These are phyloP conservation scores for Criorhina ranunculi DNA, from an alignment of 2,888 invertebrate genomes.

Conservation along the genomic window DNA sequence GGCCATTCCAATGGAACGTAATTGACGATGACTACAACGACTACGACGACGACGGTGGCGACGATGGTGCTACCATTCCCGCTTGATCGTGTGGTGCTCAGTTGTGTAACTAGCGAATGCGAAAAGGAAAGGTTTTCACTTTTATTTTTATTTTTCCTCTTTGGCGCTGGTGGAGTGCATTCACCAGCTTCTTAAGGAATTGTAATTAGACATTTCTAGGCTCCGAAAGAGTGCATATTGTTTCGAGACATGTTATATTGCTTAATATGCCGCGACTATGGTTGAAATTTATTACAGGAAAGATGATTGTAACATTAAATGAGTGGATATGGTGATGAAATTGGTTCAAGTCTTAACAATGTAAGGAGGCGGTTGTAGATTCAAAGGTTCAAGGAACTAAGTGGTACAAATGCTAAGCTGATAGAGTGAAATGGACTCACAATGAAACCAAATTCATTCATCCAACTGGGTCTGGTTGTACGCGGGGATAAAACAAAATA, in stretches of 20 bases:
- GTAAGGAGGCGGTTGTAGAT: not conserved
- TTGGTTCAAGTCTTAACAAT: not conserved
- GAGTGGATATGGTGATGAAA: conserved; percentile 10
- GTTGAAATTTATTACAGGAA: conserved; percentile 29
- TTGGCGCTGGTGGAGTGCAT: conserved; percentile 1
- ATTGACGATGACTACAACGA: conserved; percentile 29
- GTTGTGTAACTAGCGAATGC: conserved; percentile 39
- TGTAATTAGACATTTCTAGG: conserved; percentile 50
- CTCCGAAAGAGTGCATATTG: conserved; percentile 32
- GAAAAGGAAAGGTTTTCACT: conserved; percentile 73
- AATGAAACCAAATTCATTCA: too few species aligned
- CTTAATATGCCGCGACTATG: conserved; percentile 32
- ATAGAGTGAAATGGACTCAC: too few species aligned
- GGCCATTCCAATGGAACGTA: conserved; percentile 45
- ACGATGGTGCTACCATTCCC: conserved; percentile 56
- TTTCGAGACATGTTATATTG: conserved; percentile 2
- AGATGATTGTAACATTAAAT: not conserved
- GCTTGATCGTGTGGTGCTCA: conserved; percentile 25
- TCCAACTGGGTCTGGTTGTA: too few species aligned
- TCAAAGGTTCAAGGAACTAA: too few species aligned
- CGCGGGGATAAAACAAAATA: too few species aligned
- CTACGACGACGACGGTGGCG: conserved; percentile 18
- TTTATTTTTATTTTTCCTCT: conserved; percentile 40
- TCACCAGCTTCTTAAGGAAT: conserved; percentile 45
- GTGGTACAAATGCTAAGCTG: too few species aligned